Evolutionary conservation across 1,140 invertebrate species (phyloP).

Genomic region (Paraescarpia echinospica): DNA sequence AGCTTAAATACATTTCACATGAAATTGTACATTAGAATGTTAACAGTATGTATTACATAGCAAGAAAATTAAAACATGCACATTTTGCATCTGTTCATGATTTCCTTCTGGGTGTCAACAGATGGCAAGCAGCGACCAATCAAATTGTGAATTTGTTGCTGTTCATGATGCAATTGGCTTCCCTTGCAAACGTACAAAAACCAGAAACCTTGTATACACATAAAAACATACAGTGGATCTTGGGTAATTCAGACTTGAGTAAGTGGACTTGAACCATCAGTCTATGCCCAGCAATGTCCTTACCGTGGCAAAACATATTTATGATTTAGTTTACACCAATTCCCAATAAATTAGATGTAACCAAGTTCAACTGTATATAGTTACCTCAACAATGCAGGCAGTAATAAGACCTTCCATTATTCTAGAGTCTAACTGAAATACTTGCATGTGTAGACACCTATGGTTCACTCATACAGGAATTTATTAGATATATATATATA

Average conservation of each 20-base stretch:
- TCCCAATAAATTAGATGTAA: too few species aligned
- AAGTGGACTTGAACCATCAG: background rate
- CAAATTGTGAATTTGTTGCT: background rate
- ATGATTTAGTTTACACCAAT: background rate
- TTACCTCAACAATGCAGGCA: background rate
- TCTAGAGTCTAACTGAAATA: background rate
- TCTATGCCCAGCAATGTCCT: background rate
- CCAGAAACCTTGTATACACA: background rate
- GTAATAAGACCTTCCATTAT: background rate
- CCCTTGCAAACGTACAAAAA: background rate
- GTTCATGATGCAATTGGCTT: background rate
- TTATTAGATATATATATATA: too few species aligned
- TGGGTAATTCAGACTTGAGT: background rate
- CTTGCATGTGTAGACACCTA: too few species aligned
- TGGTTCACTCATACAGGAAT: too few species aligned
- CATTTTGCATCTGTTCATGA: background rate
- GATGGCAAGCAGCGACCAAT: background rate
- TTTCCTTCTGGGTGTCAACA: background rate
- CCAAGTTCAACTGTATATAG: background rate
- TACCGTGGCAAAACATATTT: background rate
- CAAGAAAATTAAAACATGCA: background rate
- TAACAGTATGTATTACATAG: background rate
- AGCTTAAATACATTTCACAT: background rate
- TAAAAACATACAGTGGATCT: background rate
- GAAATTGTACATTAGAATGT: background rate